Percentiles rank a stretch among this genome's conserved stretches.
Conservation (phyloP, 2,888 invertebrate genomes). For the Amphipyra berbera region DNA sequence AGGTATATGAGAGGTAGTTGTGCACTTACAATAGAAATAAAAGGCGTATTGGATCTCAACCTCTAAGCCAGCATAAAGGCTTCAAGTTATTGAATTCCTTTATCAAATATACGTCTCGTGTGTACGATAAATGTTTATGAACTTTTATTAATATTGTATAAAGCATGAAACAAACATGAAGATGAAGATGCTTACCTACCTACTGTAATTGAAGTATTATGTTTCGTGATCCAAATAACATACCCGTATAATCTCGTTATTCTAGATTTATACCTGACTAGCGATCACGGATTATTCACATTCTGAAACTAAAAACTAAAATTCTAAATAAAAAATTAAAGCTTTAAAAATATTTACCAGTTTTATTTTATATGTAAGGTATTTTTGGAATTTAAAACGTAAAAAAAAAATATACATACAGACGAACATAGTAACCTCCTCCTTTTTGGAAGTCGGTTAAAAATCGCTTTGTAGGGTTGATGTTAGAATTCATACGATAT, state of each 20-base stretch:
- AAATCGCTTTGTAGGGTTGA: conserved; percentile 2
- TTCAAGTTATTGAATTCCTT: conserved; percentile 56
- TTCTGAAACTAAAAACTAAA: conserved; percentile 16
- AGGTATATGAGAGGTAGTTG: conserved; percentile 15
- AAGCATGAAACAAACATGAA: conserved; percentile 6
- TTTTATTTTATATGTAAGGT: conserved; percentile 4
- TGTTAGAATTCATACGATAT: conserved; percentile 21
- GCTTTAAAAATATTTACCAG: conserved; percentile 7
- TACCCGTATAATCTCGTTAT: conserved; percentile 17
- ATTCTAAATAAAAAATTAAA: conserved; percentile 14
- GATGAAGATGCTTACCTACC: too few species aligned
- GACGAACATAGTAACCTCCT: too few species aligned
- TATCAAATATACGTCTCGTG: conserved; percentile 32
- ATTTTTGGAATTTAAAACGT: conserved; percentile 4
- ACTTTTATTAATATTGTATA: conserved; percentile 18
- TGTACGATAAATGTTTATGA: conserved; percentile 3
- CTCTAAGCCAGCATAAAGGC: conserved; percentile 35
- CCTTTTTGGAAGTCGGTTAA: too few species aligned
- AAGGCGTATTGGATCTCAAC: conserved; percentile 47
- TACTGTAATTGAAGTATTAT: neutral
- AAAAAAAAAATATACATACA: too few species aligned
- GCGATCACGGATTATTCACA: conserved; percentile 17
- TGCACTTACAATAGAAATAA: conserved; percentile 38
- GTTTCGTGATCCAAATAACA: conserved; percentile 1
- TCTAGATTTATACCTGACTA: conserved; percentile 19